Evolutionary conservation across 2,797 vertebrate species (phyloP).

Genomic region (Oreochromis mossambicus): DNA sequence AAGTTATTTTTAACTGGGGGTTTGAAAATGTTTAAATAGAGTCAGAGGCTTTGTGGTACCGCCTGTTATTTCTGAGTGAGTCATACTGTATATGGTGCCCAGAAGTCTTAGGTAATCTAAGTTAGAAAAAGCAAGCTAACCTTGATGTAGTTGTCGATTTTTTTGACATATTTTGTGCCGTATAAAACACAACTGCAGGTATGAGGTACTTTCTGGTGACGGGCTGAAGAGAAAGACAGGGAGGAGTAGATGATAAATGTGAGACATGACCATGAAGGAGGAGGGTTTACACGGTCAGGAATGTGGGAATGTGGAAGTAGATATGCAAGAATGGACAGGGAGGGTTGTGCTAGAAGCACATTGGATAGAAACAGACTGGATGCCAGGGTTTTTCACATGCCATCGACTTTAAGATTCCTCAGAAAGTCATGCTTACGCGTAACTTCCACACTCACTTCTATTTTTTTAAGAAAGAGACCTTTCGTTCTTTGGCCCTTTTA

Average conservation of each 20-base stretch:
- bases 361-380: slow-evolving; percentile 2
- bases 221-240: neutral
- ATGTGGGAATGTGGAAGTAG: slow-evolving; percentile 62
- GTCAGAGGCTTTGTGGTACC: neutral
- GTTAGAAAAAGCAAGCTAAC: neutral
- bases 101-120: neutral
- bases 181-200: neutral
- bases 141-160: neutral
- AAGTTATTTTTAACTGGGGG: neutral
- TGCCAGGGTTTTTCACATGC: slow-evolving; percentile 4
- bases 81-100: neutral
- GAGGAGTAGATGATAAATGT: neutral
- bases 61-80: neutral
- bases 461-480: neutral
- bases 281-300: slow-evolving; percentile 25
- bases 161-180: neutral
- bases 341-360: slow-evolving; percentile 22
- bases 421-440: neutral
- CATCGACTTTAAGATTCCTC: neutral
- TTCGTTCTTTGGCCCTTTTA: neutral
- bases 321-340: slow-evolving; percentile 19
- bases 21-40: neutral
- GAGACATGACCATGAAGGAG: neutral
- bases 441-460: neutral
- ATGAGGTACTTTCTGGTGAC: neutral